Conservation (phyloP, 2,113 vertebrate genomes). For the Oceanites oceanicus region DNA sequence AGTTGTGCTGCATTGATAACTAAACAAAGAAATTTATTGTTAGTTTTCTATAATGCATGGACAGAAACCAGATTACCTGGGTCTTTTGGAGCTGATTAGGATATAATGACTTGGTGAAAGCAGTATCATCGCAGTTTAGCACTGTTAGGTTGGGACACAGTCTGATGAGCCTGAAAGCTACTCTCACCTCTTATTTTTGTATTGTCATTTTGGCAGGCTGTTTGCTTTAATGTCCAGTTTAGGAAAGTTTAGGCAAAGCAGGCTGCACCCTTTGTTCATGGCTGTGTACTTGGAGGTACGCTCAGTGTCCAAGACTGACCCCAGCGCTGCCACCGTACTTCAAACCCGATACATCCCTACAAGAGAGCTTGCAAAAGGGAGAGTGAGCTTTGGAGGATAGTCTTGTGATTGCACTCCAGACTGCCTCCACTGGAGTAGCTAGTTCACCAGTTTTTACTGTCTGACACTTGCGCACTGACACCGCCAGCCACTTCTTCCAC, state of each 20-base stretch:
- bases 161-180: neutral
- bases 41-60: neutral
- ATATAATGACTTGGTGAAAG: neutral
- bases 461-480: neutral
- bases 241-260: neutral
- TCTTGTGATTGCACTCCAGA: neutral
- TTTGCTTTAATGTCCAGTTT: neutral
- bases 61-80: neutral
- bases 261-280: accelerated
- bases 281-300: neutral
- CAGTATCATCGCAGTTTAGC: neutral
- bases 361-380: neutral
- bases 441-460: neutral
- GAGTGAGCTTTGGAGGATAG: neutral
- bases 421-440: neutral
- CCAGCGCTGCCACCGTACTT: accelerated
- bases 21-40: neutral
- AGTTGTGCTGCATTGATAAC: neutral
- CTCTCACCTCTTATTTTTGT: neutral
- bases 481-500: neutral
- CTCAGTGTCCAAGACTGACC: too few relatives aligned
- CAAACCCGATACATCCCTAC: accelerated
- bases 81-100: neutral
- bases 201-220: neutral
- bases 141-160: neutral